Percentiles rank a stretch among this genome's conserved stretches.
These are phyloP conservation scores for Rapana venosa DNA, from an alignment of 2,888 invertebrate genomes.

Conservation along the genomic window DNA sequence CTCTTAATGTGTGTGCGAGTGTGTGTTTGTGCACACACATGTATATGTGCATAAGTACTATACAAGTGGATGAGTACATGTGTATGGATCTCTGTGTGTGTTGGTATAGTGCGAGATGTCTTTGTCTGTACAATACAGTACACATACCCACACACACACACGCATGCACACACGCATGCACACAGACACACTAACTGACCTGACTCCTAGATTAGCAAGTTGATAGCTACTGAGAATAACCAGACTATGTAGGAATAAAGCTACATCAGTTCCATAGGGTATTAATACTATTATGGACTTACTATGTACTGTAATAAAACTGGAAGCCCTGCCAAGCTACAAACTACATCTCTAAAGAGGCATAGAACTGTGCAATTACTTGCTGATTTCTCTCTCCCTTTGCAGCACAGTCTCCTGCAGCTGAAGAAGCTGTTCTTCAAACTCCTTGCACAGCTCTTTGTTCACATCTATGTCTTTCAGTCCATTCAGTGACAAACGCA, in stretches of 20 bases:
- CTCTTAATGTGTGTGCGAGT: no score
- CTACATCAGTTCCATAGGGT: no score
- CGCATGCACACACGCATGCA: constrained; percentile 11
- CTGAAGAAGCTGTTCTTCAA: constrained; percentile 60
- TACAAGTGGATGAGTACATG: no score
- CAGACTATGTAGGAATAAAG: not conserved
- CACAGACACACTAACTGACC: constrained; percentile 1
- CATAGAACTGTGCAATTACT: no score
- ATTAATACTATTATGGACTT: no score
- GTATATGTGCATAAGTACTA: no score
- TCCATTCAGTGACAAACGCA: constrained; percentile 21
- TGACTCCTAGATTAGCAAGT: not conserved
- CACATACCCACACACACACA: not conserved
- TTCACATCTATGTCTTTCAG: constrained; percentile 24
- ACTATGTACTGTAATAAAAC: no score
- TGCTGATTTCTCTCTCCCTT: constrained; percentile 59
- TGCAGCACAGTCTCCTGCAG: constrained; percentile 59
- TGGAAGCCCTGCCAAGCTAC: no score
- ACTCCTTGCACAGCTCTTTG: constrained; percentile 45
- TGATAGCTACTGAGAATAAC: not conserved
- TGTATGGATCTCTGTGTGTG: no score
- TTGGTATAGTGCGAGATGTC: no score
- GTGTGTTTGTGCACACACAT: no score
- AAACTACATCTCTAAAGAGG: no score
- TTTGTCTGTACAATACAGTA: not conserved